A percentile compares a stretch with the other conserved stretches of the same genome.
phyloP scores from a whole-genome alignment of 1,140 invertebrate species.

The Bombyx mandarina region DNA sequence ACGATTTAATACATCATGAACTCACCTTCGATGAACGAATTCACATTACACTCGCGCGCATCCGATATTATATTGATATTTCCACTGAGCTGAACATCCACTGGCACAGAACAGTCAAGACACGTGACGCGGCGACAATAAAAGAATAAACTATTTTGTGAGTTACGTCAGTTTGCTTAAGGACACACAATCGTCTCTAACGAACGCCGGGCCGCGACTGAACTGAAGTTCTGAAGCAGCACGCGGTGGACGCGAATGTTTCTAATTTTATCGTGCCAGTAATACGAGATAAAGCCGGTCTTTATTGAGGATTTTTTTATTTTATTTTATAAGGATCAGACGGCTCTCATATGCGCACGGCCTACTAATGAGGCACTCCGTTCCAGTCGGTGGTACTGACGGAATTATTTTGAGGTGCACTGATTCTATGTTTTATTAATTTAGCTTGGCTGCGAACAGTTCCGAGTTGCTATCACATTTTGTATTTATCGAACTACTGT shows the following conservation, averaged over 20 bases:
- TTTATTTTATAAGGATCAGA: constrained; percentile 42
- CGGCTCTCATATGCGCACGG: constrained; percentile 5
- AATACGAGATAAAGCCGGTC: constrained; percentile 66
- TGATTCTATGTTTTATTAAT: too few relatives aligned
- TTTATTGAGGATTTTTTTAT: constrained; percentile 55
- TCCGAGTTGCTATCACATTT: too few relatives aligned
- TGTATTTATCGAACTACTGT: too few relatives aligned
- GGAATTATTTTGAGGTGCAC: not conserved
- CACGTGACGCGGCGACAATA: constrained; percentile 26
- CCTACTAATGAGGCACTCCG: constrained; percentile 9
- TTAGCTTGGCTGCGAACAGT: too few relatives aligned
- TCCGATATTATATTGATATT: constrained; percentile 29
- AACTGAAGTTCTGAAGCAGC: constrained; percentile 10
- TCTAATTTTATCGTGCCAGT: constrained; percentile 66
- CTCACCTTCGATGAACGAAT: constrained; percentile 44
- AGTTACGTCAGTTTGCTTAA: constrained; percentile 12
- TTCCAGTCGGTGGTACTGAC: not conserved
- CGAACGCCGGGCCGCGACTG: constrained; percentile 47
- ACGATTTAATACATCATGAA: constrained; percentile 6
- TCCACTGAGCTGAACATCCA: constrained; percentile 32
- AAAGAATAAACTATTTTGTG: constrained; percentile 24
- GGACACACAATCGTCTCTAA: constrained; percentile 19
- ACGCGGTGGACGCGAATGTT: constrained; percentile 37
- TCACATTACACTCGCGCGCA: constrained; percentile 35
- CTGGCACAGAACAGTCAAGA: constrained; percentile 40